Evolutionary conservation across 2,888 invertebrate genomes (phyloP).

Genomic region (Drosophila recens): DNA sequence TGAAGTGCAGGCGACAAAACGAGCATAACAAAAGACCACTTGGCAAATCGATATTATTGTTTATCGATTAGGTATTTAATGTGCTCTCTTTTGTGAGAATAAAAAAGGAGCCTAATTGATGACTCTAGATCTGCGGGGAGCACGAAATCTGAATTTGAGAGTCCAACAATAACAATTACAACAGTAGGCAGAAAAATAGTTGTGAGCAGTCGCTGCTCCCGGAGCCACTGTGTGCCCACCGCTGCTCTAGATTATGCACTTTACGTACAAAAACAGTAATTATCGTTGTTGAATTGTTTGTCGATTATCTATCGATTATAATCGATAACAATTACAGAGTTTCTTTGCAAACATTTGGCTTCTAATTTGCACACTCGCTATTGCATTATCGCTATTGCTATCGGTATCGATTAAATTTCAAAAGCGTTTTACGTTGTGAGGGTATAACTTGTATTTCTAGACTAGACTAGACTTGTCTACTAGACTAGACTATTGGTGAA

Average conservation of each 20-base stretch:
- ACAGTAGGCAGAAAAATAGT: too few species aligned
- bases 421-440: not conserved
- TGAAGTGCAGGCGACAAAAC: slow-evolving; percentile 36
- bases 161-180: too few species aligned
- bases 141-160: too few species aligned
- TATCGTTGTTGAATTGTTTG: not conserved
- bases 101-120: not conserved
- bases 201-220: too few species aligned
- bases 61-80: slow-evolving; percentile 18
- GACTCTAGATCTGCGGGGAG: too few species aligned
- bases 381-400: not conserved
- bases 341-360: not conserved
- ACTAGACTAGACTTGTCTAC: too few species aligned
- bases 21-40: slow-evolving; percentile 12
- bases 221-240: too few species aligned
- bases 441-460: not conserved
- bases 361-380: not conserved
- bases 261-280: not conserved
- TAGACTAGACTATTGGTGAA: not conserved
- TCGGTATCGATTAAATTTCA: not conserved
- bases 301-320: not conserved
- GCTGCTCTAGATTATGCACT: not conserved
- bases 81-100: not conserved
- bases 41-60: slow-evolving; percentile 20
- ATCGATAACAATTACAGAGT: not conserved